phyloP scores from a whole-genome alignment of 2,797 vertebrate species.

The Syngnathus acus region DNA sequence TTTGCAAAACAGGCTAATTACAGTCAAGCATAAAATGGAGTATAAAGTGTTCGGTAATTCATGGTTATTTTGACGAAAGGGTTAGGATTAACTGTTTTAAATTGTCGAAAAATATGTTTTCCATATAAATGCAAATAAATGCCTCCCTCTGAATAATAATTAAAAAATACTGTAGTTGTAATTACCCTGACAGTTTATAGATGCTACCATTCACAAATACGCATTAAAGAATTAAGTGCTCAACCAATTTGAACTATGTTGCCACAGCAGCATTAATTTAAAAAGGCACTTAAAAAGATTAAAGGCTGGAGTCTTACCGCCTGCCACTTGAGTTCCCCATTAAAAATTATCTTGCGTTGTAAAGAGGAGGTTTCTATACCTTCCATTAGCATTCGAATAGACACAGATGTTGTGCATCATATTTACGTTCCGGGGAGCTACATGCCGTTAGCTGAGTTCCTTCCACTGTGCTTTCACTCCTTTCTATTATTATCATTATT shows the following conservation, averaged over 20 bases:
- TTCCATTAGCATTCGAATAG: neutral
- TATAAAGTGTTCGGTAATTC: too few relatives aligned
- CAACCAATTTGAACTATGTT: neutral
- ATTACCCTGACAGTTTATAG: neutral
- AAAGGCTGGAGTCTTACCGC: neutral
- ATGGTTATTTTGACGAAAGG: too few relatives aligned
- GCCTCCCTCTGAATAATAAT: neutral
- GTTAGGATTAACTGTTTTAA: too few relatives aligned
- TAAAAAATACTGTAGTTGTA: neutral
- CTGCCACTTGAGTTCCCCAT: neutral
- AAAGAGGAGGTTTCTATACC: neutral
- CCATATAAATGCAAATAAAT: neutral
- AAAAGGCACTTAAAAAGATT: neutral
- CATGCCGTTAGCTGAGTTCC: neutral
- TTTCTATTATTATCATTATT: neutral
- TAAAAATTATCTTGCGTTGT: neutral
- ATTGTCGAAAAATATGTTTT: too few relatives aligned
- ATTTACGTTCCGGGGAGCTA: neutral
- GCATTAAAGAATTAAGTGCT: neutral
- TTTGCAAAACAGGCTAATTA: too few relatives aligned
- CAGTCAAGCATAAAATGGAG: too few relatives aligned
- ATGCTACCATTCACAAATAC: neutral
- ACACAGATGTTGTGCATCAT: neutral
- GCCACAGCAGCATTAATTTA: neutral
- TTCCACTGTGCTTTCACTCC: neutral